Percentiles rank a stretch among this genome's conserved stretches.
Conservation (phyloP, 2,888 invertebrate species). For the Athalia cordata region DNA sequence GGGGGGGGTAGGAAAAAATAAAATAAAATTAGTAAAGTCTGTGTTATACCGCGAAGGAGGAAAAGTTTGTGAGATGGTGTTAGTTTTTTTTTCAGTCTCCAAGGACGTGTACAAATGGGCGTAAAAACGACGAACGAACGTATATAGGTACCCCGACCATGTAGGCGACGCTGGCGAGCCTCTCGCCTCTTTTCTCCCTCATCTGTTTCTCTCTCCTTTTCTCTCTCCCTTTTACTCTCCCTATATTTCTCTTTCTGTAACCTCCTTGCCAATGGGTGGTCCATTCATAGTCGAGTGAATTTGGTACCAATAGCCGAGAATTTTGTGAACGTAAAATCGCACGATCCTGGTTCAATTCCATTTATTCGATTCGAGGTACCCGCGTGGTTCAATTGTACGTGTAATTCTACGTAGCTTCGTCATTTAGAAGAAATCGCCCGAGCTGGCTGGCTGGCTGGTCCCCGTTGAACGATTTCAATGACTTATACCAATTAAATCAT, state of each 20-base stretch:
- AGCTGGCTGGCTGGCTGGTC: background rate
- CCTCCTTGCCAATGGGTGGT: conserved; percentile 47
- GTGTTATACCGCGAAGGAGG: conserved; percentile 8
- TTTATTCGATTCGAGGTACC: conserved; percentile 24
- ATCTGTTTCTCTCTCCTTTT: background rate
- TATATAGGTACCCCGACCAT: background rate
- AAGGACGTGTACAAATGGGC: conserved; percentile 41
- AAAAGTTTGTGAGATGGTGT: conserved; percentile 30
- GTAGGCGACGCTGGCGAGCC: conserved; percentile 27
- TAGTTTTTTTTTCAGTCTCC: conserved; percentile 34
- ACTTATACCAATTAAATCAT: conserved; percentile 40
- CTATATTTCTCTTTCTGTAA: conserved; percentile 23
- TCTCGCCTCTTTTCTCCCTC: background rate
- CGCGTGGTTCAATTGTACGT: conserved; percentile 9
- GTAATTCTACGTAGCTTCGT: conserved; percentile 24
- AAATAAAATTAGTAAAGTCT: conserved; percentile 35
- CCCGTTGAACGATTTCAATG: conserved; percentile 26
- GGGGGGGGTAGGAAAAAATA: background rate
- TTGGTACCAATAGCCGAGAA: conserved; percentile 44
- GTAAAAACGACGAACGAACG: conserved; percentile 36
- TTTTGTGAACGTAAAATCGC: conserved; percentile 28
- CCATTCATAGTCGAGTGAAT: conserved; percentile 45
- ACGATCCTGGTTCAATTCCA: conserved; percentile 32
- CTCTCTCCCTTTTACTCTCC: conserved; percentile 5
- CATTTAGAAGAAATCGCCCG: conserved; percentile 33